phyloP scores from a whole-genome alignment of 2,113 vertebrate species.

The Argyrosomus japonicus region DNA sequence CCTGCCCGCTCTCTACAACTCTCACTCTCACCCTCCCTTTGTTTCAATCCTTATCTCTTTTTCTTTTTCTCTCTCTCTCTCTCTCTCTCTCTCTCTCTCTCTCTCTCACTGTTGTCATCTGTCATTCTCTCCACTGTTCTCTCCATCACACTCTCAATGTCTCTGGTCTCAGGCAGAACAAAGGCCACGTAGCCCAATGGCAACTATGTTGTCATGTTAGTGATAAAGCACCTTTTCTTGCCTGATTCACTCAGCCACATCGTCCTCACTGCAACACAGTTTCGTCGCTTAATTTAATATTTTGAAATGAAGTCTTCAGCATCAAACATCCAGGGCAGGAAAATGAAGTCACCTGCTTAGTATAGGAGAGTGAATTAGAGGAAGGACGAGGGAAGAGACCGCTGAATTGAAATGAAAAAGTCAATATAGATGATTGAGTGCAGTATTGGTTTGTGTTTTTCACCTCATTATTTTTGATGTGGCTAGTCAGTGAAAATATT shows the following conservation, averaged over 20 bases:
- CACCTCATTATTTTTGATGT: too few relatives aligned
- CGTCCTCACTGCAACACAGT: not conserved
- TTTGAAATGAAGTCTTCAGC: not conserved
- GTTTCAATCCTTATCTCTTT: slow-evolving; percentile 63
- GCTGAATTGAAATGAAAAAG: not conserved
- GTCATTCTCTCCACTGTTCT: slow-evolving; percentile 48
- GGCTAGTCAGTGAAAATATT: too few relatives aligned
- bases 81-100: slow-evolving; percentile 59
- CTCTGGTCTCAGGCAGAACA: slow-evolving; percentile 34
- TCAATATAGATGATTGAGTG: not conserved
- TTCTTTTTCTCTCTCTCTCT: slow-evolving; percentile 49
- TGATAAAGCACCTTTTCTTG: not conserved
- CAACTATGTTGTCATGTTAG: slow-evolving; percentile 4
- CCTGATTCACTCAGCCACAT: not conserved
- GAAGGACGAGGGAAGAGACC: not conserved
- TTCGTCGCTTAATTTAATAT: not conserved
- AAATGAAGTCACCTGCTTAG: not conserved
- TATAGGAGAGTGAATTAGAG: not conserved
- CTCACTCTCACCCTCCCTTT: slow-evolving; percentile 66
- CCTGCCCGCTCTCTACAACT: slow-evolving; percentile 69
- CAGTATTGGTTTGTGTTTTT: not conserved
- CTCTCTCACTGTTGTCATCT: slow-evolving; percentile 55
- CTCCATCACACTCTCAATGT: slow-evolving; percentile 27
- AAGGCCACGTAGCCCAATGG: not conserved
- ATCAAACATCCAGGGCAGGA: not conserved